phyloP scores from a whole-genome alignment of 2,888 invertebrate species.

The Pachymerium ferrugineum region DNA sequence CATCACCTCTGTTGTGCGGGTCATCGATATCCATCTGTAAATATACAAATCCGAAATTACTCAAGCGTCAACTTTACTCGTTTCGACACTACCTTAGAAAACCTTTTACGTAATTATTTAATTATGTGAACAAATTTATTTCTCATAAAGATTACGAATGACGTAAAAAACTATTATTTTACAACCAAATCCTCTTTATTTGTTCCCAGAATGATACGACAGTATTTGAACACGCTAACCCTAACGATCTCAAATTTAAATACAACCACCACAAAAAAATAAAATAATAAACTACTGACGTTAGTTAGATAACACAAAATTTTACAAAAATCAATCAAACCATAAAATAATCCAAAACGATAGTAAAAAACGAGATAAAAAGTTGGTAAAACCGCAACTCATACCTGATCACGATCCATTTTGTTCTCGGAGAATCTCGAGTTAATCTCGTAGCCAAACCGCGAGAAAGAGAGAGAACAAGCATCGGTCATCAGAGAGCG shows the following conservation, averaged over 20 bases:
- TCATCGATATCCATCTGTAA: constrained; percentile 48
- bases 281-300: neutral
- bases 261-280: neutral
- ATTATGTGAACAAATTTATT: too few species aligned
- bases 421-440: neutral
- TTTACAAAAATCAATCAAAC: neutral
- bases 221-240: neutral
- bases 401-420: constrained; percentile 16
- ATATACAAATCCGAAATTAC: too few species aligned
- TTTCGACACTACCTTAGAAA: too few species aligned
- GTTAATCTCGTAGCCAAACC: neutral
- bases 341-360: neutral
- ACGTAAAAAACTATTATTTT: neutral
- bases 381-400: neutral
- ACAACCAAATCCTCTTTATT: neutral
- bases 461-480: neutral
- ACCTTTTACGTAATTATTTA: too few species aligned
- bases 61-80: too few species aligned
- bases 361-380: neutral
- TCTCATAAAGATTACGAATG: neutral
- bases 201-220: neutral
- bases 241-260: neutral
- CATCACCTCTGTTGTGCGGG: constrained; percentile 62
- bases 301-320: neutral
- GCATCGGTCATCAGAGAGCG: neutral